Evolutionary conservation across 2,888 invertebrate genomes (phyloP).

Genomic region (Bellardia bayeri): DNA sequence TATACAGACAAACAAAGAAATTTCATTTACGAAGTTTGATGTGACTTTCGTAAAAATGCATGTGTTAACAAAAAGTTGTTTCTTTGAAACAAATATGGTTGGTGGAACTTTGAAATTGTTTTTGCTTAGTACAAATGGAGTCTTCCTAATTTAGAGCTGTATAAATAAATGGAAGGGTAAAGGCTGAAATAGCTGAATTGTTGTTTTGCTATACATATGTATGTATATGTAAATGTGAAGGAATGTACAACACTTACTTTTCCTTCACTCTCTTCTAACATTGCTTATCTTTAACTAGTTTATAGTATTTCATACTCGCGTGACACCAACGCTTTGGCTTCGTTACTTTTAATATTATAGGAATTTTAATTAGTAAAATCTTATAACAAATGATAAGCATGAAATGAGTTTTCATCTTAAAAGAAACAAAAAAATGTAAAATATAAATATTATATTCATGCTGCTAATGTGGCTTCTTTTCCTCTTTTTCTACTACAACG

Average conservation of each 20-base stretch:
- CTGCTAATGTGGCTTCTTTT: background rate
- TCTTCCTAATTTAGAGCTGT: background rate
- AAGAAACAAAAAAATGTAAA: background rate
- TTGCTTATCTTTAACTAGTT: conserved; percentile 8
- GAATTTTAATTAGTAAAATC: conserved; percentile 70
- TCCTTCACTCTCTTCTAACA: background rate
- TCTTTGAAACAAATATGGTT: too few relatives aligned
- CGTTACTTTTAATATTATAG: conserved; percentile 18
- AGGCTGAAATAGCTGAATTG: background rate
- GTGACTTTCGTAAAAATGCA: too few relatives aligned
- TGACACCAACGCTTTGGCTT: conserved; percentile 2
- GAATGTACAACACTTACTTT: conserved; percentile 41
- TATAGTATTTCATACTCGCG: conserved; percentile 20
- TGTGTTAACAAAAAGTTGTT: too few relatives aligned
- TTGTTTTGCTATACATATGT: background rate
- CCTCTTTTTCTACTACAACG: background rate
- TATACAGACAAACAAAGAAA: too few relatives aligned
- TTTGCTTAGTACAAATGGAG: too few relatives aligned
- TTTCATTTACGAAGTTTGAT: too few relatives aligned
- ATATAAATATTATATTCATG: conserved; percentile 16
- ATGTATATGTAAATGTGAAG: background rate
- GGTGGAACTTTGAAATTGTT: too few relatives aligned
- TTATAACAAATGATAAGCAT: conserved; percentile 61
- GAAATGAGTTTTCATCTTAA: conserved; percentile 27
- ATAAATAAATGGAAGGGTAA: background rate